Percentiles rank a stretch among this genome's conserved stretches.
Conservation (phyloP, 2,113 vertebrate genomes). For the Nymphicus hollandicus region DNA sequence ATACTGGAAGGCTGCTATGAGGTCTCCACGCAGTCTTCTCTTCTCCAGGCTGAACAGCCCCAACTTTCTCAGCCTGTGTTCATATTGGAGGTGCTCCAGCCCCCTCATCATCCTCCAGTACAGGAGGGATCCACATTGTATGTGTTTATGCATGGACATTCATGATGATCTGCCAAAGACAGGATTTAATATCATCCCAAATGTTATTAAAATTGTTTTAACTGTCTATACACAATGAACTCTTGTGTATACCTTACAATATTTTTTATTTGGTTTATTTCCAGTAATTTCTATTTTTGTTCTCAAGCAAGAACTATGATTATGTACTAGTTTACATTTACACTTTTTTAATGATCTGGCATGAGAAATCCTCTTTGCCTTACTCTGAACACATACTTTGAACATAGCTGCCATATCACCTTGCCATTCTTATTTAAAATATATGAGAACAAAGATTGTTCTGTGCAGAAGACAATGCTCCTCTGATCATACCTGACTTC, state of each 20-base stretch:
- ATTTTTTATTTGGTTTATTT: neutral
- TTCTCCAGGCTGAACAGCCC: too few relatives aligned
- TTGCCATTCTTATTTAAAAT: neutral
- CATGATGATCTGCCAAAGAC: neutral
- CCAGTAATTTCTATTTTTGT: neutral
- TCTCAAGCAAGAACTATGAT: neutral
- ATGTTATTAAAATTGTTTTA: neutral
- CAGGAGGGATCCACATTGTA: neutral
- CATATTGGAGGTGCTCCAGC: too few relatives aligned
- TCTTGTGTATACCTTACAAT: neutral
- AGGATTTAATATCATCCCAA: neutral
- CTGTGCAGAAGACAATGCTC: neutral
- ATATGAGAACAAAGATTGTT: neutral
- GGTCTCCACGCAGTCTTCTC: too few relatives aligned
- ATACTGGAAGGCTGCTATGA: too few relatives aligned
- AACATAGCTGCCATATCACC: neutral
- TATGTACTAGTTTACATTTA: neutral
- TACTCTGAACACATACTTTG: neutral
- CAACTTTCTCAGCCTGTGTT: too few relatives aligned
- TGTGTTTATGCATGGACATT: rapidly evolving
- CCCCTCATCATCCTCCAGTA: too few relatives aligned
- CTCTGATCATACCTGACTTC: neutral
- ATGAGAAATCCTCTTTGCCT: neutral
- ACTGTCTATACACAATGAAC: neutral
- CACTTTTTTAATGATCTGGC: neutral